These are phyloP conservation scores for Esox niger DNA, from an alignment of 2,113 vertebrate genomes.

Conservation along the genomic window DNA sequence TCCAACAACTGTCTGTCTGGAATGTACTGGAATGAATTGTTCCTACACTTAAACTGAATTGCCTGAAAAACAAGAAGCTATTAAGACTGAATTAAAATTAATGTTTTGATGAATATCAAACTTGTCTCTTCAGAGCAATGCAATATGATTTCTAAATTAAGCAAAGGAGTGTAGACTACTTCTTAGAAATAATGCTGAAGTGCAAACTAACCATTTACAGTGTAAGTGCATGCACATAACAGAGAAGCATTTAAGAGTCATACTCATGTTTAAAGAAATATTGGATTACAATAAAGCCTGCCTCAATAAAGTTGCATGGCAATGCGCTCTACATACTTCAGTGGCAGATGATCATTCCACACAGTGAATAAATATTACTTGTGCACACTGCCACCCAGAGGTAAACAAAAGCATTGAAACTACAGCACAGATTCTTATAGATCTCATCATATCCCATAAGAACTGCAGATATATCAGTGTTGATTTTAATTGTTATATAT, in stretches of 20 bases:
- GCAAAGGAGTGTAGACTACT: too few species aligned
- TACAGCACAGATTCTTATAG: not conserved
- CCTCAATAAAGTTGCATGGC: too few species aligned
- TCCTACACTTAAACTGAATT: not conserved
- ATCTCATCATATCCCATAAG: not conserved
- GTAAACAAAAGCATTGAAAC: constrained; percentile 27
- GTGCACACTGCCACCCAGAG: constrained; percentile 53
- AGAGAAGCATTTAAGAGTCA: too few species aligned
- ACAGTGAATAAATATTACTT: constrained; percentile 7
- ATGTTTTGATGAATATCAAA: not conserved
- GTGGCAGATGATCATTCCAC: too few species aligned
- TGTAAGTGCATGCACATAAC: too few species aligned
- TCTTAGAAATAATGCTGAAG: too few species aligned
- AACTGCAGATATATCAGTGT: too few species aligned
- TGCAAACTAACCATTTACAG: too few species aligned
- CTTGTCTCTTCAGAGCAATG: not conserved
- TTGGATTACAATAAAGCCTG: too few species aligned
- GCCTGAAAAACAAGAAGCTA: not conserved
- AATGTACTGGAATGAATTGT: not conserved
- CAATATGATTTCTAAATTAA: not conserved
- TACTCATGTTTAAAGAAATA: too few species aligned
- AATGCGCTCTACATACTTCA: too few species aligned
- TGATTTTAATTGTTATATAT: too few species aligned
- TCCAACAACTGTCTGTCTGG: not conserved
- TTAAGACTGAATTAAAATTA: not conserved